Base-by-base conservation (phyloP, 2,888 invertebrate species). In the Chirona hameri region DNA sequence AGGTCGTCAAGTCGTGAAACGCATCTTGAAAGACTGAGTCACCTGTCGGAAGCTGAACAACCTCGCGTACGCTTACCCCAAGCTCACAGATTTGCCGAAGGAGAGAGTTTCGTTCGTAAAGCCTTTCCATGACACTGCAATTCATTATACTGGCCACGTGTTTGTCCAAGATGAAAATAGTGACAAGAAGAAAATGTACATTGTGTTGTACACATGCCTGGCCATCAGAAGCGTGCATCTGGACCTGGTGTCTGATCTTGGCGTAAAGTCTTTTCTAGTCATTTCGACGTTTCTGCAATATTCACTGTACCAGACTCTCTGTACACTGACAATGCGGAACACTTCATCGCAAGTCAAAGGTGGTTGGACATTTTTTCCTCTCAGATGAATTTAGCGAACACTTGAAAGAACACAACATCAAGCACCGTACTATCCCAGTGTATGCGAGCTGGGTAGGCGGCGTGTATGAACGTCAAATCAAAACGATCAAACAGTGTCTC, bases 11-110 rank as follows among this genome's bases (percentile, higher is more conserved):
- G 55, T 46, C 21, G 72, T 83, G 5, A 83, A 83, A 21, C 24
- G 27, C 0, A 65, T 83, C 31, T 21, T 81, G 2, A 81, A 48
- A 12, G 60, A 52, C 5, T 83, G 83, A 39, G n/a, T 81, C 15
- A 12, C 81, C 29, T 83, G 83, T 52, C 81, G 65, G 14, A 81
- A 81, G 18, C n/a, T 83, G 15, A 83, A 83, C 46, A 39, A 18
- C 21, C 57, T 81, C 27, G n/a, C 83, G 15, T 83, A 65, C 81
- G 31, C 27, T 10, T 83, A 81, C 52, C 83, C 83, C 1, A 81
- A 69, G 12, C n/a, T 60, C 0, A 81, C 81, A 14, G 57, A 81
- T n/a, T 39, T 81, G 27, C 57, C 60, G 14, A 39, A 55, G 14
- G 65, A 81, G 31, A 46, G 52, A 24, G 72, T 83, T 2, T 52